Evolutionary conservation across 2,113 vertebrate species (phyloP).

Genomic region (Lutjanus erythropterus): DNA sequence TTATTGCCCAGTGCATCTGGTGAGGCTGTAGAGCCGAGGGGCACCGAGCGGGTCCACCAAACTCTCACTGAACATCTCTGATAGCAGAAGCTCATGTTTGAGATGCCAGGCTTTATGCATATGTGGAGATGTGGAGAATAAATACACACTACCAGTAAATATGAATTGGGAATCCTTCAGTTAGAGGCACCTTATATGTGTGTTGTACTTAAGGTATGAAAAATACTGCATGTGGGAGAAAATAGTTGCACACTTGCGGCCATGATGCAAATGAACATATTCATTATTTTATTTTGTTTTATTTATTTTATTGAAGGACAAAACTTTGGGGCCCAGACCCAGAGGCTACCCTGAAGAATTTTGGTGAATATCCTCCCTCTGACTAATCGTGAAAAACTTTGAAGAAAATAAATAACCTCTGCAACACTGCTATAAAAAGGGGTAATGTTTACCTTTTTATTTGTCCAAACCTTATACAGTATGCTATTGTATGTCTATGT

Average conservation of each 20-base stretch:
- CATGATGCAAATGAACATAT: no score
- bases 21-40: constrained; percentile 38
- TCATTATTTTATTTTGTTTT: no score
- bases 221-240: no score
- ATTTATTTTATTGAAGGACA: no score
- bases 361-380: no score
- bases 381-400: no score
- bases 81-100: not conserved
- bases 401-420: no score
- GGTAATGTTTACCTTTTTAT: not conserved
- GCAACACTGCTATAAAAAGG: not conserved
- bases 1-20: constrained; percentile 72
- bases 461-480: not conserved
- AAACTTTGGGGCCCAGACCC: no score
- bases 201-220: no score
- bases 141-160: not conserved
- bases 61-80: constrained; percentile 25
- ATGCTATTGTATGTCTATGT: not conserved
- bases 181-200: no score
- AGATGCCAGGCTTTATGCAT: not conserved
- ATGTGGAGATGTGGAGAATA: not conserved
- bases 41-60: constrained; percentile 37
- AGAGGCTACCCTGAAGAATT: no score
- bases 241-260: no score
- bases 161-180: not conserved